These are phyloP conservation scores for Leucopsar rothschildi DNA, from an alignment of 2,113 vertebrate genomes.

Conservation along the genomic window DNA sequence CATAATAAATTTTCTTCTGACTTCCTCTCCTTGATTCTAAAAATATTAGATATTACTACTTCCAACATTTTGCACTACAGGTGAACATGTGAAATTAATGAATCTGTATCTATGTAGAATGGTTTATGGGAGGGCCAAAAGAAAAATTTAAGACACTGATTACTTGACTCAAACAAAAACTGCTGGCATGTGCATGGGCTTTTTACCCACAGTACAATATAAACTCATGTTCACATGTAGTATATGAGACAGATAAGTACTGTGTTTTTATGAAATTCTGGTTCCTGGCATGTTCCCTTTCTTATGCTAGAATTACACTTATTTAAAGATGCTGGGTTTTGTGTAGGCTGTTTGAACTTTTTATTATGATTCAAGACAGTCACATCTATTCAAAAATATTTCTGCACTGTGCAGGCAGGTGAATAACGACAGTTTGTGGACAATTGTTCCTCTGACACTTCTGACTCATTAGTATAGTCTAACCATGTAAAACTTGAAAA, in stretches of 20 bases:
- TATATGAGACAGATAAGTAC: neutral
- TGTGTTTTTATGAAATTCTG: neutral
- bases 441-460: neutral
- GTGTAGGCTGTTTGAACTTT: neutral
- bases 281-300: neutral
- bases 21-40: neutral
- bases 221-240: neutral
- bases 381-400: neutral
- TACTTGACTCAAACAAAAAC: neutral
- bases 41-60: neutral
- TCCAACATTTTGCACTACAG: neutral
- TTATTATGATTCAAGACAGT: neutral
- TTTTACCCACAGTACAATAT: neutral
- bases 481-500: neutral
- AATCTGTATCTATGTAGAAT: neutral
- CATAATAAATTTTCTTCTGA: neutral
- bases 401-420: neutral
- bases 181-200: accelerated
- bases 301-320: neutral
- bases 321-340: neutral
- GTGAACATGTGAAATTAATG: neutral
- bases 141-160: neutral
- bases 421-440: neutral
- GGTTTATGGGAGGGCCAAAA: neutral
- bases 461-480: neutral